Evolutionary conservation across 2,888 invertebrate genomes (phyloP).

Genomic region (Cotesia congregata): DNA sequence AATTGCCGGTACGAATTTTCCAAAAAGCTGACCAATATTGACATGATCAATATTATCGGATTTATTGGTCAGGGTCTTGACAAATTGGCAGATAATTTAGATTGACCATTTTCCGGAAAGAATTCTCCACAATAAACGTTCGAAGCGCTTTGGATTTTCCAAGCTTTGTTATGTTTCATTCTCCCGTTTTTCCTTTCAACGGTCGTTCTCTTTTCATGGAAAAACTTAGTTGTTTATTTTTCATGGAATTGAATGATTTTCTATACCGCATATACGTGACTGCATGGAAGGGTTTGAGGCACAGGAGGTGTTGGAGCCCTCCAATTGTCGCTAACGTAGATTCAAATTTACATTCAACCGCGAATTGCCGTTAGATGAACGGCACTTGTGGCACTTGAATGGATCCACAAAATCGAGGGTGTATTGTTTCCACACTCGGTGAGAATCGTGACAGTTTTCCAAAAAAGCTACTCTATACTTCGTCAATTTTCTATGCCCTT

Average conservation of each 20-base stretch:
- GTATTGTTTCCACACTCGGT: conserved; percentile 39
- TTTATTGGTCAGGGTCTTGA: not conserved
- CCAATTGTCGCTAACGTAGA: conserved; percentile 27
- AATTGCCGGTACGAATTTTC: conserved; percentile 52
- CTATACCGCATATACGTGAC: not conserved
- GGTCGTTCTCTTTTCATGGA: not conserved
- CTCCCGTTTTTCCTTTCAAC: too few species aligned
- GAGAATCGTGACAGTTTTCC: conserved; percentile 34
- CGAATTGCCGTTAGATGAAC: conserved; percentile 29
- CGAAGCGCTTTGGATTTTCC: too few species aligned
- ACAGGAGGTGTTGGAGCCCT: conserved; percentile 1
- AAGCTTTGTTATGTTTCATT: too few species aligned
- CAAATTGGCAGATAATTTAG: not conserved
- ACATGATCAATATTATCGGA: not conserved
- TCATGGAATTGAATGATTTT: conserved; percentile 5
- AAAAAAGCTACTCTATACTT: not conserved
- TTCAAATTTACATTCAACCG: conserved; percentile 37
- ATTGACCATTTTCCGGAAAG: too few species aligned
- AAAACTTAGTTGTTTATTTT: not conserved
- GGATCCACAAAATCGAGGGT: conserved; percentile 35
- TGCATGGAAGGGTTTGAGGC: not conserved
- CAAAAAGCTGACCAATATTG: not conserved
- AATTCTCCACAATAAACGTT: too few species aligned
- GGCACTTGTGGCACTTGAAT: conserved; percentile 36
- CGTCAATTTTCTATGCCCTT: not conserved